phyloP scores from a whole-genome alignment of 2,113 vertebrate genomes.

The Crocuta crocuta region DNA sequence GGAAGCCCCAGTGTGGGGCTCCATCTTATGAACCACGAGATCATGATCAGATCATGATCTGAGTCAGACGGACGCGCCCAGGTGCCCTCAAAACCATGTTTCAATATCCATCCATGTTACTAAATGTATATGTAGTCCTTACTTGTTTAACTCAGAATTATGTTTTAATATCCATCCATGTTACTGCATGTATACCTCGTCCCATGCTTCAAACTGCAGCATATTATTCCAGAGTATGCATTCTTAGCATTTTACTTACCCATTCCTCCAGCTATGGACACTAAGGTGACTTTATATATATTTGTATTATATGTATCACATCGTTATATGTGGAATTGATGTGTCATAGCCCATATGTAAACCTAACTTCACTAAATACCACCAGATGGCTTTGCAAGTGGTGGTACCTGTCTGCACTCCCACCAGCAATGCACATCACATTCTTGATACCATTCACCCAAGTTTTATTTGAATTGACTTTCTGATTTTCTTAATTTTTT shows the following conservation, averaged over 20 bases:
- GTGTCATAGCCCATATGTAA: background rate
- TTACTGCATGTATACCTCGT: background rate
- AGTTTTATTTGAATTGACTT: conserved; percentile 26
- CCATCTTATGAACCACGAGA: no score
- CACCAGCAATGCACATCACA: background rate
- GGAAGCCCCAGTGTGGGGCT: no score
- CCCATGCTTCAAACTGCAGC: background rate
- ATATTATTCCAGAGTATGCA: background rate
- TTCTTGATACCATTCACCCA: background rate
- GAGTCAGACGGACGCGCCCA: no score
- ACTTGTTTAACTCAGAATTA: background rate
- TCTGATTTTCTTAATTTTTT: background rate
- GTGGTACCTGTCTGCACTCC: background rate
- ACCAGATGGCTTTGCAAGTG: background rate
- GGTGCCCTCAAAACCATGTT: no score
- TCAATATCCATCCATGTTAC: no score
- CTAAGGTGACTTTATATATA: background rate
- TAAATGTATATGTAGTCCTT: no score
- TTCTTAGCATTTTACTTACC: background rate
- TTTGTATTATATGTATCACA: background rate
- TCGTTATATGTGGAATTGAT: background rate
- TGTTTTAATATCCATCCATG: background rate
- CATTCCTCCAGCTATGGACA: background rate
- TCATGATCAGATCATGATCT: no score
- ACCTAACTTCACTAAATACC: background rate